Conservation (phyloP, 2,888 invertebrate genomes). For the Dexiosoma caninum region DNA sequence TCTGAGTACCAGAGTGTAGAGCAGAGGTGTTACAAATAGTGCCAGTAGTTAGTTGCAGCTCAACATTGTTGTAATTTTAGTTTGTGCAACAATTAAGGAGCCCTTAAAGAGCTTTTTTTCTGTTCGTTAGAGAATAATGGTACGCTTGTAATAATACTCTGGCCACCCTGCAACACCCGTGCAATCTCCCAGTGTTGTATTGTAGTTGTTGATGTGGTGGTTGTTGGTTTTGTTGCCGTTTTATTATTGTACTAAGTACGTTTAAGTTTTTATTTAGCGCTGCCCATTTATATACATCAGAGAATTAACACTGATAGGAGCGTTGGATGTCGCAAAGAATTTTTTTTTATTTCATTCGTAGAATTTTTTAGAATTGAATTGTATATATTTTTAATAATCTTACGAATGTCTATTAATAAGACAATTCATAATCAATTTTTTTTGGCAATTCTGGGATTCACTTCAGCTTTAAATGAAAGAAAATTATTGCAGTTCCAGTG, state of each 20-base stretch:
- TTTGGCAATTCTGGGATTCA: too few species aligned
- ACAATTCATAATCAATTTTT: too few species aligned
- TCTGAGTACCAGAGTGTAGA: background rate
- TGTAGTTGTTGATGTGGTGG: background rate
- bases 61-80: slow-evolving; percentile 33
- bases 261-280: slow-evolving; percentile 27
- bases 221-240: background rate
- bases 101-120: slow-evolving; percentile 14
- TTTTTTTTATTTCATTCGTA: too few species aligned
- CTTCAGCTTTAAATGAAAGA: too few species aligned
- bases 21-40: slow-evolving; percentile 7
- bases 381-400: too few species aligned
- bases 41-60: slow-evolving; percentile 24
- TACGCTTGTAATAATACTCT: slow-evolving; percentile 39
- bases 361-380: too few species aligned
- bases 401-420: too few species aligned
- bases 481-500: too few species aligned
- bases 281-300: background rate
- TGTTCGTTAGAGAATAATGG: slow-evolving; percentile 23
- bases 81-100: slow-evolving; percentile 55
- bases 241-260: slow-evolving; percentile 32
- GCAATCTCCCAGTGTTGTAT: background rate
- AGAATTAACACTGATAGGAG: slow-evolving; percentile 20
- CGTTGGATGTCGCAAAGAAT: background rate
- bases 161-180: background rate